These are phyloP conservation scores for Myrmecophaga tridactyla DNA, from an alignment of 2,113 vertebrate species.

Conservation along the genomic window DNA sequence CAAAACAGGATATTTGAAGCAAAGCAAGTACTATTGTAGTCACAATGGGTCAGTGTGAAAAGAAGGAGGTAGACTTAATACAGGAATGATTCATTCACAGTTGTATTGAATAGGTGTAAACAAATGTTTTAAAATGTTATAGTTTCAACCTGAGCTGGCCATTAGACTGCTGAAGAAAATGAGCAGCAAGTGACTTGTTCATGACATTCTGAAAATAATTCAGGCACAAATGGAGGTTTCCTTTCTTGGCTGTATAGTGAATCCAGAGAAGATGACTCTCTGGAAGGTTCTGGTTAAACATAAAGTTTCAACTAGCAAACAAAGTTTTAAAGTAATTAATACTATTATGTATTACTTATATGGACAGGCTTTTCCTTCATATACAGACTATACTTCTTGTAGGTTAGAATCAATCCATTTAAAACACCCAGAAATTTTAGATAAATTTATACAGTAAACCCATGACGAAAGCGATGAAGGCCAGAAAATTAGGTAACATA, in stretches of 20 bases:
- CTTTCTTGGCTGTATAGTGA: neutral
- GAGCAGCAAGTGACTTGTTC: neutral
- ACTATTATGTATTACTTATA: neutral
- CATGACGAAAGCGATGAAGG: neutral
- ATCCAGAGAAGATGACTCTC: neutral
- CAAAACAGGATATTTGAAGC: neutral
- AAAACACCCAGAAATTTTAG: neutral
- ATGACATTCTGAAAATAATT: neutral
- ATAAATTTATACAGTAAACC: neutral
- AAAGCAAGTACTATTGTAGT: slow-evolving; percentile 25
- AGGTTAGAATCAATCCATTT: neutral
- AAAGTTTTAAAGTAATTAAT: neutral
- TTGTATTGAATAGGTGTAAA: neutral
- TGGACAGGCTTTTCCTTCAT: neutral
- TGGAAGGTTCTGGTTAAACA: slow-evolving; percentile 18
- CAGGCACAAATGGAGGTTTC: neutral
- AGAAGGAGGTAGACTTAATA: neutral
- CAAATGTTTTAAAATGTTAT: neutral
- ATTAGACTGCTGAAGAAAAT: neutral
- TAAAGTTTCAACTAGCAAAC: slow-evolving; percentile 7
- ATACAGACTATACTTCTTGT: neutral
- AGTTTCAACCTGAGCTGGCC: neutral
- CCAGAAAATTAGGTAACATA: neutral
- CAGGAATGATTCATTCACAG: neutral
- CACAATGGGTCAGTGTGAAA: neutral